A percentile compares a stretch with the other conserved stretches of the same genome.
Conservation (phyloP, 2,888 invertebrate genomes). For the Cryptocephalus primarius region DNA sequence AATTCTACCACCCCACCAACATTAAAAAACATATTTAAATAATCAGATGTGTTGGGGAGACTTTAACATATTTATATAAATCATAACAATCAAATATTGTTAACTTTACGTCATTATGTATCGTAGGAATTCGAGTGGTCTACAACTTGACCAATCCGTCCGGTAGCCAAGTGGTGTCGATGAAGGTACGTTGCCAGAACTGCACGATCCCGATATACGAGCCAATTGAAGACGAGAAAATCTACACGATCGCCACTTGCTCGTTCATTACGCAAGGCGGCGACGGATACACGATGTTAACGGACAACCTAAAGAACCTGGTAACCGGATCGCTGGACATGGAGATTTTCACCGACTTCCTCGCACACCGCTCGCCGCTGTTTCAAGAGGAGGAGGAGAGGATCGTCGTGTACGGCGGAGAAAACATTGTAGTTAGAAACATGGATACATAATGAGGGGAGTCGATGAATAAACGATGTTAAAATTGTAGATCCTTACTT, state of each 20-base stretch:
- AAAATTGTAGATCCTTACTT: too few relatives aligned
- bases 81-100: too few relatives aligned
- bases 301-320: constrained; percentile 41
- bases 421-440: neutral
- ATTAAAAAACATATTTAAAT: too few relatives aligned
- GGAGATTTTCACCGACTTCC: constrained; percentile 42
- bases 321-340: constrained; percentile 42
- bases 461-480: too few relatives aligned
- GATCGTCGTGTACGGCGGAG: constrained; percentile 24
- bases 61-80: too few relatives aligned
- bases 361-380: constrained; percentile 41
- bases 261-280: constrained; percentile 58
- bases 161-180: constrained; percentile 47
- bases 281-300: constrained; percentile 50
- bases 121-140: constrained; percentile 46
- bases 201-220: constrained; percentile 55
- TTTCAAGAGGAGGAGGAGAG: constrained; percentile 45
- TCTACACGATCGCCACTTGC: constrained; percentile 52
- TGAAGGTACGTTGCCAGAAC: constrained; percentile 47
- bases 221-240: constrained; percentile 42
- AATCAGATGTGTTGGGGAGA: too few relatives aligned
- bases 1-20: too few relatives aligned
- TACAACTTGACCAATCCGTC: constrained; percentile 50
- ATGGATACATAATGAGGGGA: neutral
- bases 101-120: too few relatives aligned